Evolutionary conservation across 1,140 invertebrate genomes (phyloP).

Genomic region (Holotrichia oblita): DNA sequence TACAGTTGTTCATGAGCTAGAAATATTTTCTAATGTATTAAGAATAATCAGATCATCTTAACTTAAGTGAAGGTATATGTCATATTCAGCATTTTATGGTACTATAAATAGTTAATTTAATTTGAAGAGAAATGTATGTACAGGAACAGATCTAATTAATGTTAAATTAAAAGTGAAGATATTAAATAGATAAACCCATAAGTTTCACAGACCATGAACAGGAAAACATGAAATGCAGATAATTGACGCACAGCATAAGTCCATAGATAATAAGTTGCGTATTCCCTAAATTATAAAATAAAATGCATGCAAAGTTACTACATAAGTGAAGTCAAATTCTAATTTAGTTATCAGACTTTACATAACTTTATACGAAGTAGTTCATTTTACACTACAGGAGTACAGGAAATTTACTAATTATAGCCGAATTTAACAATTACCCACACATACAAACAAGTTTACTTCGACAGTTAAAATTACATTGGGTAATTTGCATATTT

Average conservation of each 20-base stretch:
- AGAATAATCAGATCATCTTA: constrained; percentile 6
- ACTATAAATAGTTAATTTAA: background rate
- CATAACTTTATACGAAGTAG: background rate
- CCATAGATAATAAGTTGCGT: background rate
- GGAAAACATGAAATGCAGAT: constrained; percentile 6
- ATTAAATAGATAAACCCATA: constrained; percentile 11
- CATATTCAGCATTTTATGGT: background rate
- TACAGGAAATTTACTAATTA: constrained; percentile 25
- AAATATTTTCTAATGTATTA: background rate
- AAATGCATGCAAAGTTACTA: background rate
- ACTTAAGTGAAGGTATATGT: background rate
- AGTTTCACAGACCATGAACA: constrained; percentile 3
- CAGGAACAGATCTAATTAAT: background rate
- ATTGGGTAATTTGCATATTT: constrained; percentile 6
- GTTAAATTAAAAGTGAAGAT: background rate
- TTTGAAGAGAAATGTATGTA: background rate
- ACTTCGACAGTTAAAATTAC: constrained; percentile 1
- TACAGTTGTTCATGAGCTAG: background rate
- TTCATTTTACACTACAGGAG: background rate
- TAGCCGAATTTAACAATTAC: background rate
- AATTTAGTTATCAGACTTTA: background rate
- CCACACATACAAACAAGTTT: background rate
- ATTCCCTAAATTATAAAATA: background rate
- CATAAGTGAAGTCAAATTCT: background rate
- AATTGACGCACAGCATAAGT: background rate